Evolutionary conservation across 2,888 invertebrate genomes (phyloP), one percentile per base, ranked within the genome.

Genomic region (Cacoxenus indagator): DNA sequence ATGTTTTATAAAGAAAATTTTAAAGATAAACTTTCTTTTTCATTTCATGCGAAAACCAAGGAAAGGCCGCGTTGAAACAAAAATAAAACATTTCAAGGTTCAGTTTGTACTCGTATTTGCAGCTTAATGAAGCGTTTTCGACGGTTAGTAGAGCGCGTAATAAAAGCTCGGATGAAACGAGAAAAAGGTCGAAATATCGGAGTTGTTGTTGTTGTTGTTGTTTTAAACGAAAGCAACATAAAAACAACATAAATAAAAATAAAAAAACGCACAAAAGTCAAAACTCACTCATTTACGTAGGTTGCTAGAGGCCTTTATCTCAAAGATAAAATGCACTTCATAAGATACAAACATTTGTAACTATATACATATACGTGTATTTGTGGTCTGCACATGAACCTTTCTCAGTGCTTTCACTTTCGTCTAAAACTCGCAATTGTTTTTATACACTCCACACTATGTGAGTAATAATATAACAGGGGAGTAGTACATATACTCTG

Each of bases 361-460:
- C 51, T 51, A 9, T 51, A 43, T 43, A 43, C 2, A 14, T 14
- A 43, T 43, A 43, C 43, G n/a, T 48, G 17, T 48, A 48, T 11
- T 17, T 48, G 48, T 51, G 51, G n/a, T 51, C 4, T 51, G 27
- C 71, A 72, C 73, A 70, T 69, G 70, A 76, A 76, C 69, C 70
- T 73, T 71, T 73, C 67, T 69, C 67, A 72, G 73, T 83, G 80
- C 82, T 83, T 83, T 83, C 82, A 84, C 82, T 84, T 83, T 82
- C 83, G 74, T 64, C 75, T 72, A 73, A 77, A 71, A 71, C 64
- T 73, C 59, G 69, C 78, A 82, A 78, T 80, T 77, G 80, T 75
- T 75, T 77, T n/a, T n/a, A n/a, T n/a, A n/a, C n/a, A n/a, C n/a
- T n/a, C n/a, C n/a, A n/a, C n/a, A n/a, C n/a, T n/a, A n/a, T n/a